These are phyloP conservation scores for Actenoides lindsayi DNA, from an alignment of 2,113 vertebrate species.

Conservation along the genomic window DNA sequence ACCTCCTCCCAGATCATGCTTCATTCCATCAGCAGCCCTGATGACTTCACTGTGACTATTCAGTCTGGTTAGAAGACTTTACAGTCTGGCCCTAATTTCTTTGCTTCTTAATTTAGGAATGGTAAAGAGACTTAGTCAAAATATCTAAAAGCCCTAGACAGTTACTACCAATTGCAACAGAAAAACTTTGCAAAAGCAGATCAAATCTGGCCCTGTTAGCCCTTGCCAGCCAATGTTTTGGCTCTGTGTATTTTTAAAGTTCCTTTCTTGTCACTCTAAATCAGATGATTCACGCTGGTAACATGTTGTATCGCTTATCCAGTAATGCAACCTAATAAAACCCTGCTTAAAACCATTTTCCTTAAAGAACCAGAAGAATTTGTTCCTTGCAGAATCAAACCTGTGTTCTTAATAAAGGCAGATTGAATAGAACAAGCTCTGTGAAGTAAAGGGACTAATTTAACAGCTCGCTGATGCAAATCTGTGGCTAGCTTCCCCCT, in stretches of 20 bases:
- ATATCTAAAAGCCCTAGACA: constrained; percentile 38
- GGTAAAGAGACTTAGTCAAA: constrained; percentile 56
- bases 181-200: constrained; percentile 51
- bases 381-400: constrained; percentile 72
- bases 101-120: neutral
- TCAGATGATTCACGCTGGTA: constrained; percentile 73
- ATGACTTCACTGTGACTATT: neutral
- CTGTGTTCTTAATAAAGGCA: constrained; percentile 75
- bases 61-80: neutral
- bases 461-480: constrained; percentile 70
- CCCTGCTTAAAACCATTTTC: constrained; percentile 67
- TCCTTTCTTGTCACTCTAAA: constrained; percentile 70
- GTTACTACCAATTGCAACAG: constrained; percentile 60
- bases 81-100: constrained; percentile 24
- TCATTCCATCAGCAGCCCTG: neutral
- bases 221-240: constrained; percentile 62
- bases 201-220: constrained; percentile 58
- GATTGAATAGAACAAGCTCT: constrained; percentile 68
- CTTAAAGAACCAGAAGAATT: constrained; percentile 75
- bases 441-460: constrained; percentile 46
- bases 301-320: constrained; percentile 75
- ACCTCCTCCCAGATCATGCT: neutral
- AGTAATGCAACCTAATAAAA: constrained; percentile 67
- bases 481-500: constrained; percentile 35
- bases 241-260: constrained; percentile 58